Evolutionary conservation across 2,888 invertebrate genomes (phyloP).

Genomic region (Eumerus sabulonum): DNA sequence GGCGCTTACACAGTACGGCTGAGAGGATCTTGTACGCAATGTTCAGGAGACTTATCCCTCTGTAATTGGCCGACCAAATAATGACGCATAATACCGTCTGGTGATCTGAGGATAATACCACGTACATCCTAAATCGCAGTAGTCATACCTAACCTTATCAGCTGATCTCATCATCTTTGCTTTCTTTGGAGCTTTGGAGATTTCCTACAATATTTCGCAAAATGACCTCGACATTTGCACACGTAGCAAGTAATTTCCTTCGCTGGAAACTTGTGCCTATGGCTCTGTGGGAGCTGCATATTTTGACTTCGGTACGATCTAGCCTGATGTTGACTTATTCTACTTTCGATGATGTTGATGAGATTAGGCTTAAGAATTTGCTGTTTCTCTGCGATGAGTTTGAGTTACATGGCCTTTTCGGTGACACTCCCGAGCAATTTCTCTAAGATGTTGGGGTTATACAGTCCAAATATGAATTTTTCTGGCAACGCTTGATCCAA

Average conservation of each 20-base stretch:
- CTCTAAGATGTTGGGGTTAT: conserved; percentile 16
- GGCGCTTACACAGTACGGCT: too few relatives aligned
- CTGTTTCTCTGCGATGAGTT: conserved; percentile 24
- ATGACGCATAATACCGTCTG: too few relatives aligned
- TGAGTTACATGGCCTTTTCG: not conserved
- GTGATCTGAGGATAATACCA: too few relatives aligned
- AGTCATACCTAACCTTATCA: too few relatives aligned
- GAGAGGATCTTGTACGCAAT: too few relatives aligned
- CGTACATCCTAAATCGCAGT: too few relatives aligned
- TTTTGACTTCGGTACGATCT: too few relatives aligned
- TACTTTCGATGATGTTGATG: conserved; percentile 7
- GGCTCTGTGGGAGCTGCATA: not conserved
- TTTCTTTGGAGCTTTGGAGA: not conserved
- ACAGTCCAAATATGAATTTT: conserved; percentile 27
- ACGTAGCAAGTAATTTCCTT: not conserved
- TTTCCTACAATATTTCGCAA: too few relatives aligned
- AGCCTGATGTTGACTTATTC: too few relatives aligned
- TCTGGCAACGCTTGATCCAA: conserved; percentile 21
- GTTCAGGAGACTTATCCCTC: too few relatives aligned
- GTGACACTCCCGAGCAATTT: conserved; percentile 20
- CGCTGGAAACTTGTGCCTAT: not conserved
- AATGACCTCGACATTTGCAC: not conserved
- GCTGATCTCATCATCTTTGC: not conserved
- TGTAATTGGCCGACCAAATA: too few relatives aligned
- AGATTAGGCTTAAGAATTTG: conserved; percentile 11